These are phyloP conservation scores for Enteromius anoplus DNA, from an alignment of 2,797 vertebrate genomes.

Conservation along the genomic window DNA sequence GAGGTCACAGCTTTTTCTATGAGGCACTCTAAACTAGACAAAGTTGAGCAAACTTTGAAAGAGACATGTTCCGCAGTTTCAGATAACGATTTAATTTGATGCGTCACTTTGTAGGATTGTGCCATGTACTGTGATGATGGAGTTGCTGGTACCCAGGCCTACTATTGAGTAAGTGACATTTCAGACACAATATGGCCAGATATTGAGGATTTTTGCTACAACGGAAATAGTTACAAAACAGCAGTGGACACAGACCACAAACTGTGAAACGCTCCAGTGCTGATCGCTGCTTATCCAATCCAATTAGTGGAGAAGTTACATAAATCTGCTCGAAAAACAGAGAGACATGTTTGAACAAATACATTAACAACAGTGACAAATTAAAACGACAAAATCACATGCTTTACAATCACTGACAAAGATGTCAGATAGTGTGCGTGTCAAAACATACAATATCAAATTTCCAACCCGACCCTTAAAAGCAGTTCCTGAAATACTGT, in stretches of 20 bases:
- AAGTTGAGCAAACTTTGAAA: neutral
- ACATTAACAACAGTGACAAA: neutral
- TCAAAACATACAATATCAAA: neutral
- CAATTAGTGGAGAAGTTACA: neutral
- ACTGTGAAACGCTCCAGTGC: neutral
- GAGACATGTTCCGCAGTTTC: neutral
- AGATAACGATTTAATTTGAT: neutral
- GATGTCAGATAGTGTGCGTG: neutral
- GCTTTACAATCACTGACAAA: neutral
- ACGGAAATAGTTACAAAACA: neutral
- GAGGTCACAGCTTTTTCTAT: neutral
- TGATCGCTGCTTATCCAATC: neutral
- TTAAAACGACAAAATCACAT: neutral
- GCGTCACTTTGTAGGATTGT: too few relatives aligned
- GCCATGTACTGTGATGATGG: neutral
- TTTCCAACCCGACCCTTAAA: neutral
- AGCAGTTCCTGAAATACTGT: constrained; percentile 28
- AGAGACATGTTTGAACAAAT: too few relatives aligned
- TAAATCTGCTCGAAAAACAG: neutral
- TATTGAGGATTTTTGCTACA: neutral
- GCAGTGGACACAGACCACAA: neutral
- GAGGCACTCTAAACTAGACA: neutral
- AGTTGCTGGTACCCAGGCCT: neutral
- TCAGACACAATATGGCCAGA: neutral
- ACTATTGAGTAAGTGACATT: neutral